These are phyloP conservation scores for Apocheima hispidaria DNA, from an alignment of 2,888 invertebrate genomes.

Conservation along the genomic window DNA sequence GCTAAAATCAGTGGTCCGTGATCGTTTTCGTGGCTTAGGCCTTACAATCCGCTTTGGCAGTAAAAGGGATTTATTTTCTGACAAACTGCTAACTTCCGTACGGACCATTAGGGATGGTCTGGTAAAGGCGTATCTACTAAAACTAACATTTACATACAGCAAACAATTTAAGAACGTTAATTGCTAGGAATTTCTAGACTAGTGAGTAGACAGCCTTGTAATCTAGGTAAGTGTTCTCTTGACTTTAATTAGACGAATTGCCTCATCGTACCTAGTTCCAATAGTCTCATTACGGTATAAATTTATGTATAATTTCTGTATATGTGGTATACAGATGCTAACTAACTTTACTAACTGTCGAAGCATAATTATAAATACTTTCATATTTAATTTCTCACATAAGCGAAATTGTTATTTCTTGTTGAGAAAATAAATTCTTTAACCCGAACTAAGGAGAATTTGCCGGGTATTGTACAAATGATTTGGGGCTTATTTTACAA, in stretches of 20 bases:
- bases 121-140: constrained; percentile 17
- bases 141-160: not conserved
- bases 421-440: too few species aligned
- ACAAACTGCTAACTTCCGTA: constrained; percentile 42
- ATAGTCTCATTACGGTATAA: too few species aligned
- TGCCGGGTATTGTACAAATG: too few species aligned
- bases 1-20: constrained; percentile 35
- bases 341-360: too few species aligned
- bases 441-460: too few species aligned
- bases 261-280: too few species aligned
- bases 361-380: too few species aligned
- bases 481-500: not conserved
- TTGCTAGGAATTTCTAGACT: not conserved
- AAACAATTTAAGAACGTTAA: not conserved
- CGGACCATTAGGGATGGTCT: constrained; percentile 31
- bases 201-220: not conserved
- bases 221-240: too few species aligned
- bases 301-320: too few species aligned
- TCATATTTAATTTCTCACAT: too few species aligned
- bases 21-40: constrained; percentile 40
- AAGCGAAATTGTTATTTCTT: too few species aligned
- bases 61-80: constrained; percentile 44
- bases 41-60: constrained; percentile 41
- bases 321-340: too few species aligned
- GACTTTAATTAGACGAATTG: not conserved